These are phyloP conservation scores for Taurulus bubalis DNA, from an alignment of 2,113 vertebrate genomes.

Conservation along the genomic window DNA sequence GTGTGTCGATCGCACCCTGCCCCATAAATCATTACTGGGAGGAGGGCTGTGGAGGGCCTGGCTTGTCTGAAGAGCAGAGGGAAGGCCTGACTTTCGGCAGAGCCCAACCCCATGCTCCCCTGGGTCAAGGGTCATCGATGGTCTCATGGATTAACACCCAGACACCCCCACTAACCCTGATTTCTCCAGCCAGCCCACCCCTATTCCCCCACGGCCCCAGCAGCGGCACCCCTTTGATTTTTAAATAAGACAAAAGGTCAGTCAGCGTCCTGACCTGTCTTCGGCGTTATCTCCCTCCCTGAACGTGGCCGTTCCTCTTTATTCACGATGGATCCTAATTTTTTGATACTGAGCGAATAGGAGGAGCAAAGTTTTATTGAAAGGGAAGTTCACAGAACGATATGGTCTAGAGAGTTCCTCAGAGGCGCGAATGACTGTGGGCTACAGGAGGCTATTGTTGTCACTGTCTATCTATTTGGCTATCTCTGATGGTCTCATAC, in stretches of 20 bases:
- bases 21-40: conserved; percentile 88
- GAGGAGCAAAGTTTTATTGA: conserved; percentile 51
- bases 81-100: conserved; percentile 70
- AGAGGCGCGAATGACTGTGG: conserved; percentile 21
- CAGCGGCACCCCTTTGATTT: conserved; percentile 81
- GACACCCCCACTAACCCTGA: conserved; percentile 55
- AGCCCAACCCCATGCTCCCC: conserved; percentile 58
- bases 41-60: conserved; percentile 44
- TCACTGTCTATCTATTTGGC: conserved; percentile 32
- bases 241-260: conserved; percentile 86
- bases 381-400: conserved; percentile 26
- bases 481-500: conserved; percentile 46
- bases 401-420: conserved; percentile 37
- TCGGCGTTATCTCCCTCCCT: conserved; percentile 31
- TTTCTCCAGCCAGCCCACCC: conserved; percentile 52
- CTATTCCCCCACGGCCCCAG: conserved; percentile 52
- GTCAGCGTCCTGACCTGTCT: conserved; percentile 49
- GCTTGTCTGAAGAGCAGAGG: conserved; percentile 41
- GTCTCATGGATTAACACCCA: conserved; percentile 75
- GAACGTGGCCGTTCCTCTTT: conserved; percentile 59
- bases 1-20: conserved; percentile 87
- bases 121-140: conserved; percentile 77
- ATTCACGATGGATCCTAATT: conserved; percentile 55
- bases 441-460: conserved; percentile 55
- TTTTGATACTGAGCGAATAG: conserved; percentile 39